Conservation (phyloP, 2,888 invertebrate species). For the Galerucella calmariensis region DNA sequence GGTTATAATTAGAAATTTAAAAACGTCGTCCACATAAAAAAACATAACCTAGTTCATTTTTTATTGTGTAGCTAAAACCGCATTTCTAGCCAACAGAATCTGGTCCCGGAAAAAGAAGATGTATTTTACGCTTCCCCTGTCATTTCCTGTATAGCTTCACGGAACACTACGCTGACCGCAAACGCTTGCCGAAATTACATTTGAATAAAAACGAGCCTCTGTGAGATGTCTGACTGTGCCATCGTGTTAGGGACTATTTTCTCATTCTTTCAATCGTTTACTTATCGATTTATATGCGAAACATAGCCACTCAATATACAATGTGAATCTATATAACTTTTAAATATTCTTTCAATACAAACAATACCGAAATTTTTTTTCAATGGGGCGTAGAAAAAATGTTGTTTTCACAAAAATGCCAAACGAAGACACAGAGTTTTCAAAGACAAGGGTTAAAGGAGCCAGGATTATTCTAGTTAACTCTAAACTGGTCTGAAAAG, state of each 20-base stretch:
- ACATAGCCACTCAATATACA: no score
- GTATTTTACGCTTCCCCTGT: conserved; percentile 58
- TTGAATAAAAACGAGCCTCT: conserved; percentile 54
- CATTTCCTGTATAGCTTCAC: conserved; percentile 56
- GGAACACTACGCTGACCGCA: conserved; percentile 58
- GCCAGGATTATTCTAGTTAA: no score
- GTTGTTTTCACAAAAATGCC: no score
- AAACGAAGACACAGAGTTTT: no score
- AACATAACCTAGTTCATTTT: neutral
- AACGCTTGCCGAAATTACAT: conserved; percentile 57
- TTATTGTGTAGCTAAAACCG: conserved; percentile 33
- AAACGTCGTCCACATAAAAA: neutral
- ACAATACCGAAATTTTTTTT: no score
- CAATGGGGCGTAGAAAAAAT: no score
- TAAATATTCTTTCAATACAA: no score
- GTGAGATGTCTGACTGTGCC: conserved; percentile 9
- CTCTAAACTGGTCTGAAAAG: no score
- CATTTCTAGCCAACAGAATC: conserved; percentile 40
- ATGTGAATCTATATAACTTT: neutral
- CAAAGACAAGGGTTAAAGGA: no score
- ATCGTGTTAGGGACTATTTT: conserved; percentile 31
- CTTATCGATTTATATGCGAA: conserved; percentile 29
- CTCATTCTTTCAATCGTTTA: conserved; percentile 36
- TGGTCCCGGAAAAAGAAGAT: conserved; percentile 57
- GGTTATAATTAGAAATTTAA: neutral